Base-by-base conservation (phyloP, 2,113 vertebrate species). In the Ophiodon elongatus region DNA sequence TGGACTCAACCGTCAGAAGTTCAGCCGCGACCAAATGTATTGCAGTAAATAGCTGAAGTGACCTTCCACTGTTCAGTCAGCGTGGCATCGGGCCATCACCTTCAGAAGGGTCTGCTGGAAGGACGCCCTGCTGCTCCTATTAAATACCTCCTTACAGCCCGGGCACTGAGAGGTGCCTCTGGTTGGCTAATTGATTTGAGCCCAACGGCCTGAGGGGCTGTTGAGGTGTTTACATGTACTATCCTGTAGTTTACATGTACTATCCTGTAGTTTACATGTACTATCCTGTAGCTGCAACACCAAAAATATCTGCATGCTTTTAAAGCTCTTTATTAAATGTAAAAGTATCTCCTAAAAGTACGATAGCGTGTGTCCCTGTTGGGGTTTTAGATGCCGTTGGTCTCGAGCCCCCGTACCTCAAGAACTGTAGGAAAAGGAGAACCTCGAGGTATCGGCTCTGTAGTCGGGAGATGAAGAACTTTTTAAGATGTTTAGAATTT, bases 51-150 rank as follows among this genome's bases (percentile, higher is more conserved):
- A 33, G 31, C 66, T 21, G 25, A 52, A 65, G 57, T 29, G 73
- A 78, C 73, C 83, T 80, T 43, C 2, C n/a, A 6, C 8, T 65
- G 59, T 47, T 59, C 31, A 62, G 45, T 65, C 39, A 8, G 65
- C 33, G 25, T 73, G 70, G 62, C 83, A 74, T 41, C 13, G 35
- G 57, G 63, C 80, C 84, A 33, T 87, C 85, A 66, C 73, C 71
- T 82, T 79, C 5, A 60, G 7, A 27, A 68, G 79, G 35, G 37
- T 73, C 31, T 43, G 31, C 69, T 79, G 73, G 65, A 89, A 78
- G 84, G 80, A 63, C 21, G 21, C 62, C 68, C 33, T 25, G 4
- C 29, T 27, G 70, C 4, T 1, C 21, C 19, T 52, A 33, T 50
- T 62, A 52, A 84, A 82, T 57, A 66, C 52, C 35, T 35, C 31